These are phyloP conservation scores for Augochlora pura DNA, from an alignment of 1,140 invertebrate species.

Conservation along the genomic window DNA sequence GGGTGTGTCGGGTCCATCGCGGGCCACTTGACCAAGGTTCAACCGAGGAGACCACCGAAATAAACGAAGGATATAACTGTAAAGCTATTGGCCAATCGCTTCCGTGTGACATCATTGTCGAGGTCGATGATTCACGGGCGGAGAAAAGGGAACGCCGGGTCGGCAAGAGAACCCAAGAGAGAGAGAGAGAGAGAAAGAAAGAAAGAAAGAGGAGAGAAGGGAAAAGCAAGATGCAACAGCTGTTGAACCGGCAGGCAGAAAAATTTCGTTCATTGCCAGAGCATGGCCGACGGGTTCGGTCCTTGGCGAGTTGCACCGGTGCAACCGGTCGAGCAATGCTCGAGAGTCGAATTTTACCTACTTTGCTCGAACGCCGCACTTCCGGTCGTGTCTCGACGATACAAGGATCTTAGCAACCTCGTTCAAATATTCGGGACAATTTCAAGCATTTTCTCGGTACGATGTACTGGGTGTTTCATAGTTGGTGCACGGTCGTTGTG, in stretches of 20 bases:
- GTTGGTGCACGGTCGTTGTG: too few species aligned
- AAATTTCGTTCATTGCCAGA: neutral
- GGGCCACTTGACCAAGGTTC: neutral
- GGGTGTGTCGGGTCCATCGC: neutral
- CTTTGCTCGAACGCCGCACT: neutral
- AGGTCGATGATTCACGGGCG: constrained; percentile 17
- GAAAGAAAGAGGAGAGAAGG: too few species aligned
- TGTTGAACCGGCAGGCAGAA: neutral
- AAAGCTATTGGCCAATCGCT: constrained; percentile 14
- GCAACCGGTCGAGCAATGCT: neutral
- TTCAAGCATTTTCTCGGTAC: too few species aligned
- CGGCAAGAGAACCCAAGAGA: neutral
- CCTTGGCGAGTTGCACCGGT: neutral
- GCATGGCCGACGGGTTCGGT: neutral
- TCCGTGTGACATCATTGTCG: constrained; percentile 18
- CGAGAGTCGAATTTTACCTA: neutral
- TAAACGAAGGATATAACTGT: constrained; percentile 44
- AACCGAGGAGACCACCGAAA: constrained; percentile 4
- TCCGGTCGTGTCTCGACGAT: too few species aligned
- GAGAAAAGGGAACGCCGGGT: neutral
- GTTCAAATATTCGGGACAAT: too few species aligned
- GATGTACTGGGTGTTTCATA: too few species aligned
- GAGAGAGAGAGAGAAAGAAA: neutral
- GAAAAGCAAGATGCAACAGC: neutral
- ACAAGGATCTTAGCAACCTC: too few species aligned